Conservation (phyloP, 2,797 vertebrate species). For the Lates japonicus region DNA sequence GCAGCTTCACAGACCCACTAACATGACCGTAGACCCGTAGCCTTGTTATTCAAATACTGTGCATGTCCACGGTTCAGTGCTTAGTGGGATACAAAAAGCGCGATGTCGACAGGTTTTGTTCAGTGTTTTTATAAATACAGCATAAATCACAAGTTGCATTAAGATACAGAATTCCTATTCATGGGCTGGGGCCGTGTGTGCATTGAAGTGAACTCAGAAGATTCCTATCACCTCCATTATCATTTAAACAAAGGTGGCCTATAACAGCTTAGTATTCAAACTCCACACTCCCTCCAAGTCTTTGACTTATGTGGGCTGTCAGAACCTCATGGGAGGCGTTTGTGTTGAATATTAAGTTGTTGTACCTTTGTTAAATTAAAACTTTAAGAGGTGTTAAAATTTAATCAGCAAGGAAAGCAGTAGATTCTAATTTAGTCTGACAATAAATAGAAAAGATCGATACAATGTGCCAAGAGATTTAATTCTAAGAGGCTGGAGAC, state of each 20-base stretch:
- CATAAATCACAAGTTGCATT: background rate
- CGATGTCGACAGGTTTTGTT: background rate
- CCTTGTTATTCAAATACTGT: background rate
- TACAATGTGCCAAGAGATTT: background rate
- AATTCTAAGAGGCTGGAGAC: background rate
- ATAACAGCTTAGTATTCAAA: conserved; percentile 48
- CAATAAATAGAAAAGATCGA: background rate
- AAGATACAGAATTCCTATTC: background rate
- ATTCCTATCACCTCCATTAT: conserved; percentile 21
- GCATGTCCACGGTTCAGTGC: background rate
- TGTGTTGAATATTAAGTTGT: conserved; percentile 32
- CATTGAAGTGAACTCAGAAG: background rate
- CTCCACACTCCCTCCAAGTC: conserved; percentile 6
- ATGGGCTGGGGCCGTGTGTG: background rate
- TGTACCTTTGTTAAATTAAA: conserved; percentile 8
- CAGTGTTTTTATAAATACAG: background rate
- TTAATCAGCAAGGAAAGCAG: conserved; percentile 9
- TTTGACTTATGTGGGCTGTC: conserved; percentile 39
- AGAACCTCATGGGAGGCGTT: conserved; percentile 20
- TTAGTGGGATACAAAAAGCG: no score
- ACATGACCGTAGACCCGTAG: background rate
- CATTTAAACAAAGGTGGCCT: conserved; percentile 26
- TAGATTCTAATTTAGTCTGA: conserved; percentile 29
- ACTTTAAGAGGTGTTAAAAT: conserved; percentile 15
- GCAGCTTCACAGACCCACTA: background rate